Conservation (phyloP, 2,888 invertebrate species). For the Ophion obscuratus region DNA sequence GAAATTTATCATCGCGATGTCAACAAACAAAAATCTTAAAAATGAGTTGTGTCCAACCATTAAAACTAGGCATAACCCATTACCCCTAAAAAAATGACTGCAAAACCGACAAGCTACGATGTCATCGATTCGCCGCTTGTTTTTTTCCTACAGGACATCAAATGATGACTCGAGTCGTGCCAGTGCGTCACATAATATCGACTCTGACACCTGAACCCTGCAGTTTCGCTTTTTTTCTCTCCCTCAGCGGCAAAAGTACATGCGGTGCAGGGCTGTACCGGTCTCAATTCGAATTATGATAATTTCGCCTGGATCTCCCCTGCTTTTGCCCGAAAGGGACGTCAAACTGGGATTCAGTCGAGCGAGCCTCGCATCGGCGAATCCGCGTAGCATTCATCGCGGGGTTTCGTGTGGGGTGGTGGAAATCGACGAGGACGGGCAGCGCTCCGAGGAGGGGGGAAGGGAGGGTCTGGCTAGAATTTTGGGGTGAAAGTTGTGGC, state of each 20-base stretch:
- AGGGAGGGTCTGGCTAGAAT: constrained; percentile 55
- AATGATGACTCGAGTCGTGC: constrained; percentile 67
- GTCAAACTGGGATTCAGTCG: constrained; percentile 45
- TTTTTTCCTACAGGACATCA: not conserved
- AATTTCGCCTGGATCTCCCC: constrained; percentile 73
- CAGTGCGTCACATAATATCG: constrained; percentile 68
- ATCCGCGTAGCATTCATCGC: constrained; percentile 46
- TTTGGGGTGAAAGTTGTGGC: constrained; percentile 71
- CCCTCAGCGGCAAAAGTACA: not conserved
- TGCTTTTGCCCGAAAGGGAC: constrained; percentile 42
- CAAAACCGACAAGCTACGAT: not conserved
- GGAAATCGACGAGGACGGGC: constrained; percentile 37
- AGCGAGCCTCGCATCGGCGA: constrained; percentile 46
- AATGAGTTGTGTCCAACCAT: no score
- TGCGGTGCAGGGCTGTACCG: constrained; percentile 18
- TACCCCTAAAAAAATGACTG: not conserved
- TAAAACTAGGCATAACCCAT: no score
- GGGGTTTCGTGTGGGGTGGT: constrained; percentile 45
- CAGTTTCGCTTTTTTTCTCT: constrained; percentile 48
- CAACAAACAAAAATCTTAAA: no score
- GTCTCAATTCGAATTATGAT: constrained; percentile 77
- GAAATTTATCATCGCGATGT: no score
- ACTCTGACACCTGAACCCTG: constrained; percentile 70
- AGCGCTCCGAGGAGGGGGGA: constrained; percentile 41
- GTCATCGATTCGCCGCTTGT: not conserved